Base-by-base conservation (phyloP, 2,113 vertebrate genomes). In the Nematolebias whitei region DNA sequence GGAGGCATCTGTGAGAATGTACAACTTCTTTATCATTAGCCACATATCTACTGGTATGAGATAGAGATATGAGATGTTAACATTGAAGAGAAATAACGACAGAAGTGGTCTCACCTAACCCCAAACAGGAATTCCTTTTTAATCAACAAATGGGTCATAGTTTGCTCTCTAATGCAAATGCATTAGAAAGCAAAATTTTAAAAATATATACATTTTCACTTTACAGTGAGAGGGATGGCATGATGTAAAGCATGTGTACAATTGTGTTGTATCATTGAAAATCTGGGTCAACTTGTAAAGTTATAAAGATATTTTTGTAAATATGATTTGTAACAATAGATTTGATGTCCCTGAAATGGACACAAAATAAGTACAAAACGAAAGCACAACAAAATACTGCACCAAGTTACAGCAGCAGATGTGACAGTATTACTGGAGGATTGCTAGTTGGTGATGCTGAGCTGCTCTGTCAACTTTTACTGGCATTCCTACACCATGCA, bases 371-470 rank as follows among this genome's bases (percentile, higher is more conserved):
- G 55, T 57, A 1, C 52, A 47, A 19, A 35, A 8, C 32, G 10
- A 35, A 4, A n/a, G 68, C 13, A 86, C 87, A 0, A 93, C 89
- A n/a, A 94, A 96, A 56, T 98, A 97, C 85, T 95, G 95, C 53
- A 90, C 87, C 45, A 89, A 91, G 62, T 88, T 98, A 68, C 96
- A 96, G 88, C 93, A 92, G 68, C 97, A 96, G 96, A 94, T 96
- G 54, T 97, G 96, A 95, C 93, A 94, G 79, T 95, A 94, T 51
- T 94, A 96, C 91, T 95, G 94, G 87, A 92, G 94, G 0, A 92
- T 94, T 78, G 83, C 94, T 16, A 89, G 78, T 85, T 97, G 95
- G 95, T 95, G 95, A 85, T 90, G 87, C 91, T 93, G 94, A 84
- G 11, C 83, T 69, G 35, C 81, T 15, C 72, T 89, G 51, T 83